Conservation (phyloP, 2,888 invertebrate species). For the Biston stratarius region DNA sequence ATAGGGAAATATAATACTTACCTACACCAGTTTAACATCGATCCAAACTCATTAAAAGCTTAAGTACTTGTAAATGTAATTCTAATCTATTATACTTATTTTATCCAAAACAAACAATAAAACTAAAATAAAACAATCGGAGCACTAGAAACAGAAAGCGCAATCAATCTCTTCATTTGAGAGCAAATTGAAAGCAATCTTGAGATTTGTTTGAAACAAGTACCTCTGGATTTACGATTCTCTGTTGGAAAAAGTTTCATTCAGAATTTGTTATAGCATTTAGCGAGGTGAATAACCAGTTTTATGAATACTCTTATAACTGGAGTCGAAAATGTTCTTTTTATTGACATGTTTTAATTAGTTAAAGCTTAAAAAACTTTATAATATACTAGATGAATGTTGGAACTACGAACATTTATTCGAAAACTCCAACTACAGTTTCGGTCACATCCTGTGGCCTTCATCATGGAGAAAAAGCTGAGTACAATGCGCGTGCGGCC, state of each 20-base stretch:
- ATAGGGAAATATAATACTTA: too few species aligned
- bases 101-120: conserved; percentile 26
- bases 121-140: conserved; percentile 19
- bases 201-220: conserved; percentile 30
- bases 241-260: conserved; percentile 17
- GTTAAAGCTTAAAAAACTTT: too few species aligned
- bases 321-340: too few species aligned
- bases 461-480: too few species aligned
- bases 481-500: too few species aligned
- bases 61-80: not conserved
- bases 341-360: too few species aligned
- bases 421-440: too few species aligned
- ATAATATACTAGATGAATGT: too few species aligned
- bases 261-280: conserved; percentile 14
- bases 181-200: conserved; percentile 33
- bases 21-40: too few species aligned
- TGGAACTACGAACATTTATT: too few species aligned
- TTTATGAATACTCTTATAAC: not conserved
- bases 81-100: not conserved
- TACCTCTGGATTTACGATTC: conserved; percentile 19
- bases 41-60: not conserved
- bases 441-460: too few species aligned
- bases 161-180: conserved; percentile 34
- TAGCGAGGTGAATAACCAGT: conserved; percentile 8
- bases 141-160: conserved; percentile 17